Evolutionary conservation across 2,797 vertebrate species (phyloP).

Genomic region (Scolopax bukidnonensis): DNA sequence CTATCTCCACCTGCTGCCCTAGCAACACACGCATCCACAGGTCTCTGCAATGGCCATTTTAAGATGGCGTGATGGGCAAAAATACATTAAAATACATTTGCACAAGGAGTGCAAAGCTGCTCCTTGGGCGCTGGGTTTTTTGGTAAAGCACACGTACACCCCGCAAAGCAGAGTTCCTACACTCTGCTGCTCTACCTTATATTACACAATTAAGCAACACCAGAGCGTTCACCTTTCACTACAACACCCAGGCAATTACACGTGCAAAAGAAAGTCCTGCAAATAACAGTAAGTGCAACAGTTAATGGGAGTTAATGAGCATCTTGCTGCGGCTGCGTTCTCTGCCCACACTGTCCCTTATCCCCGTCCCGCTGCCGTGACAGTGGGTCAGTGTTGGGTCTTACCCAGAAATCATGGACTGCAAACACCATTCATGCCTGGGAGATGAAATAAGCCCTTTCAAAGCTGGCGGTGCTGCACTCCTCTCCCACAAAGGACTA

Average conservation of each 20-base stretch:
- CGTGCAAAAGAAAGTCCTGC: not conserved
- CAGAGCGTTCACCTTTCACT: rapidly evolving
- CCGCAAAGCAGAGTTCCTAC: rapidly evolving
- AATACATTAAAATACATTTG: too few species aligned
- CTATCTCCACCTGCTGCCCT: rapidly evolving
- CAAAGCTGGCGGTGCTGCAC: not conserved
- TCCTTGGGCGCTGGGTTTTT: rapidly evolving
- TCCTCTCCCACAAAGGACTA: conserved; percentile 35
- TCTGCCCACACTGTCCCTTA: rapidly evolving
- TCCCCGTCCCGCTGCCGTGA: not conserved
- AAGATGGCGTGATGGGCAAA: not conserved
- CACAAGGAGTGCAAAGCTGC: too few species aligned
- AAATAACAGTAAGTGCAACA: rapidly evolving
- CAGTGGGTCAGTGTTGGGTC: not conserved
- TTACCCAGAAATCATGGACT: not conserved
- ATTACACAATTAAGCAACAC: rapidly evolving
- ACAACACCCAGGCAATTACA: rapidly evolving
- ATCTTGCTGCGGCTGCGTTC: rapidly evolving
- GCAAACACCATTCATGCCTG: not conserved
- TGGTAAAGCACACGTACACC: rapidly evolving
- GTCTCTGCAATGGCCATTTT: not conserved
- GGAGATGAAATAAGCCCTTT: conserved; percentile 1
- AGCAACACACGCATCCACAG: rapidly evolving
- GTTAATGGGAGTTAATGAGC: rapidly evolving
- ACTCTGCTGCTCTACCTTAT: not conserved